A percentile compares a stretch with the other conserved stretches of the same genome.
Evolutionary conservation across 2,797 vertebrate genomes (phyloP).

Genomic region (Bothrops alternatus): DNA sequence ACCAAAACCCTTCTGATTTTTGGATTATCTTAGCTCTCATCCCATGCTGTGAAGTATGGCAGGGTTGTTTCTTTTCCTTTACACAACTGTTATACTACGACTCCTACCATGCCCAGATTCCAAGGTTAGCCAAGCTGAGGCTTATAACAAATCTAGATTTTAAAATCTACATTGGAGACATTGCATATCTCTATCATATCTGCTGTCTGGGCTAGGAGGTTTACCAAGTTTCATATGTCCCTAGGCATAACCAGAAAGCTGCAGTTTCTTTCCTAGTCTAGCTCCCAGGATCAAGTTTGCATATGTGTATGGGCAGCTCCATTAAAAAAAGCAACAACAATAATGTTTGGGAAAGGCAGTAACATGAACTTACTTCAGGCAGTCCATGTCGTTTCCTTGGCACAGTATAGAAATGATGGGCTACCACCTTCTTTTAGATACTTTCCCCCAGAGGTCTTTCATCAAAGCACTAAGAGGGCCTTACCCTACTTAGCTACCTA

Average conservation of each 20-base stretch:
- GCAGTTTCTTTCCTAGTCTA: neutral
- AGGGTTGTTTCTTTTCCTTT: neutral
- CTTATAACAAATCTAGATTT: neutral
- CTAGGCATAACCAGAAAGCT: neutral
- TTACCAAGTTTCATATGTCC: neutral
- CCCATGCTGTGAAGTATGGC: neutral
- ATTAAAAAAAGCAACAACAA: neutral
- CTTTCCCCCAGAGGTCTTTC: neutral
- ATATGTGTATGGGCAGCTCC: neutral
- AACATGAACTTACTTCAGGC: neutral
- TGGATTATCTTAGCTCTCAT: neutral
- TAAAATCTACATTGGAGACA: neutral
- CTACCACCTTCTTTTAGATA: neutral
- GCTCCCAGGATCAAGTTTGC: neutral
- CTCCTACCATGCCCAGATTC: neutral
- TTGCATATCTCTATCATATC: neutral
- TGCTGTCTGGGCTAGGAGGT: neutral
- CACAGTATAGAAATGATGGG: neutral
- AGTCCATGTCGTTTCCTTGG: neutral
- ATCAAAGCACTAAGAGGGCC: neutral
- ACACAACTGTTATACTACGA: neutral
- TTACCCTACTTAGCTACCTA: neutral
- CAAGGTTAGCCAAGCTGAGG: neutral
- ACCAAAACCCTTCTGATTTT: neutral
- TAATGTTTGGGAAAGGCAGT: neutral